Percentiles rank a stretch among this genome's conserved stretches.
These are phyloP conservation scores for Saiga tatarica DNA, from an alignment of 2,113 vertebrate genomes.

Conservation along the genomic window DNA sequence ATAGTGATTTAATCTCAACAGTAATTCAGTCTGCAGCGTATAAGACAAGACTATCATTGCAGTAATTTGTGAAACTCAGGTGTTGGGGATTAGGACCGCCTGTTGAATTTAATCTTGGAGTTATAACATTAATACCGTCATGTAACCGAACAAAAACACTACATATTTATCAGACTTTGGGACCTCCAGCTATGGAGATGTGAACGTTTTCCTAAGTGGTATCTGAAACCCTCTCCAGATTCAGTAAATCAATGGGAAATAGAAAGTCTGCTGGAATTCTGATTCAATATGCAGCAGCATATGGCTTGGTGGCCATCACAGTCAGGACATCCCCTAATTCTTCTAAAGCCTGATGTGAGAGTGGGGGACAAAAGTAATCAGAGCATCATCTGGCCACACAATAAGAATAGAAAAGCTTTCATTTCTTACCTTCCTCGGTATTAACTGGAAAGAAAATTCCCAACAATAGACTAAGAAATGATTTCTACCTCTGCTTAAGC, in stretches of 20 bases:
- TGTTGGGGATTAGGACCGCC: conserved; percentile 64
- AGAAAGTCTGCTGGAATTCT: conserved; percentile 37
- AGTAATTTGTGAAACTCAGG: conserved; percentile 62
- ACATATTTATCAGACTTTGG: conserved; percentile 50
- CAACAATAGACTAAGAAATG: background rate
- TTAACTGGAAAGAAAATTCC: background rate
- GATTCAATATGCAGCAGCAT: conserved; percentile 46
- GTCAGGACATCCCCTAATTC: conserved; percentile 27
- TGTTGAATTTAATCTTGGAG: conserved; percentile 68
- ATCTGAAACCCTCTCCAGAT: conserved; percentile 43
- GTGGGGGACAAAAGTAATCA: background rate
- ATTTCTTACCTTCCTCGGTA: background rate
- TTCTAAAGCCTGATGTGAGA: conserved; percentile 40
- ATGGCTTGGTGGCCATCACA: conserved; percentile 36
- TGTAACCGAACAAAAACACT: conserved; percentile 51
- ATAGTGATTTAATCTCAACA: conserved; percentile 64
- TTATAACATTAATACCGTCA: conserved; percentile 47
- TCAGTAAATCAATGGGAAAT: conserved; percentile 11
- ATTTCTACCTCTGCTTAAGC: background rate
- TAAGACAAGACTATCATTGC: conserved; percentile 28
- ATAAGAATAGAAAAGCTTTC: background rate
- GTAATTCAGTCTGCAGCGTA: conserved; percentile 44
- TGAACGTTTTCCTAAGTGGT: conserved; percentile 52
- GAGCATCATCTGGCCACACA: background rate
- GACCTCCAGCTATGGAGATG: conserved; percentile 28